A percentile compares a stretch with the other conserved stretches of the same genome.
These are phyloP conservation scores for Temnothorax ravouxi DNA, from an alignment of 2,888 invertebrate genomes.

Conservation along the genomic window DNA sequence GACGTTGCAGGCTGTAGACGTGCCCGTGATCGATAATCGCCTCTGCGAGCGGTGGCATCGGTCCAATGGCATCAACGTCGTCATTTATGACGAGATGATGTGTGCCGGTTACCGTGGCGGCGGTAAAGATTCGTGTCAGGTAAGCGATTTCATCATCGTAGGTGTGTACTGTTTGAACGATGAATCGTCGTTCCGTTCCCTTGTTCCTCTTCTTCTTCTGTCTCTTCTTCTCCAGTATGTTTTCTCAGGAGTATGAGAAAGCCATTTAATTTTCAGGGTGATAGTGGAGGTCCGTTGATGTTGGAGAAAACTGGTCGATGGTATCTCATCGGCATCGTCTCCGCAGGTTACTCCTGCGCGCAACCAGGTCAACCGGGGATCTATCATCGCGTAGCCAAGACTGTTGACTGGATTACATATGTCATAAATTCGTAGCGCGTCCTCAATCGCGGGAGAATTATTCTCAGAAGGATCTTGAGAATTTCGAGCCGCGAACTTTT, in stretches of 20 bases:
- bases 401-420: slow-evolving; percentile 96
- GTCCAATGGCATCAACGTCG: slow-evolving; percentile 93
- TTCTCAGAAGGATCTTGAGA: slow-evolving; percentile 9
- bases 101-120: slow-evolving; percentile 97
- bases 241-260: background rate
- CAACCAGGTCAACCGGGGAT: slow-evolving; percentile 97
- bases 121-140: slow-evolving; percentile 93
- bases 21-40: slow-evolving; percentile 96
- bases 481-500: slow-evolving; percentile 63
- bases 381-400: slow-evolving; percentile 96
- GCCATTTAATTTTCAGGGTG: slow-evolving; percentile 88
- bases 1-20: slow-evolving; percentile 96
- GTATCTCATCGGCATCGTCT: slow-evolving; percentile 96
- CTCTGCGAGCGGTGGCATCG: slow-evolving; percentile 91
- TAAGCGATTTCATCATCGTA: slow-evolving; percentile 75
- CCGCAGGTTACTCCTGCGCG: slow-evolving; percentile 97
- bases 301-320: slow-evolving; percentile 94
- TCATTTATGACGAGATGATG: slow-evolving; percentile 98
- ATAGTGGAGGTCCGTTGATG: slow-evolving; percentile 96
- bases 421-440: slow-evolving; percentile 87
- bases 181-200: slow-evolving; percentile 5
- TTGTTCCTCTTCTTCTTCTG: background rate
- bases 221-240: too few species aligned
- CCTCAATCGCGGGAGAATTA: background rate
- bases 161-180: slow-evolving; percentile 46